Conservation (phyloP, 2,888 invertebrate species). For the Peribatodes rhomboidaria region DNA sequence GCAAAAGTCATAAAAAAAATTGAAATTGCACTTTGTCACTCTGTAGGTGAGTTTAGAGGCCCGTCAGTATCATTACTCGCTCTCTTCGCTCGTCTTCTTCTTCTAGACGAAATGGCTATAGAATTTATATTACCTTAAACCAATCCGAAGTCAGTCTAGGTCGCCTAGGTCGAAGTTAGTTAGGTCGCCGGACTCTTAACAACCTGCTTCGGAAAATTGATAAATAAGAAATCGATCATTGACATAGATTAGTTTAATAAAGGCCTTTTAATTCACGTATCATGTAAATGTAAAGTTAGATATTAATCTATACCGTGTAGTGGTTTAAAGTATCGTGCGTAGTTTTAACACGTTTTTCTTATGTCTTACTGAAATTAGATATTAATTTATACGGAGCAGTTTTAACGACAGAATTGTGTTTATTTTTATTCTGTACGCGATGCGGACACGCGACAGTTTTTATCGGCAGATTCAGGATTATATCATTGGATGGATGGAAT, state of each 20-base stretch:
- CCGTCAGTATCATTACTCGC: too few species aligned
- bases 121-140: too few species aligned
- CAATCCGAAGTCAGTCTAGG: too few species aligned
- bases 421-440: not conserved
- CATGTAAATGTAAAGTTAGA: not conserved
- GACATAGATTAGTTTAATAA: constrained; percentile 13
- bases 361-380: not conserved
- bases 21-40: too few species aligned
- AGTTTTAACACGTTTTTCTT: constrained; percentile 23
- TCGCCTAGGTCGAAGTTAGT: too few species aligned
- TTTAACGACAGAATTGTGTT: constrained; percentile 1
- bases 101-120: too few species aligned
- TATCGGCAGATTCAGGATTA: not conserved
- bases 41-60: too few species aligned
- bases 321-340: constrained; percentile 2
- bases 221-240: constrained; percentile 11
- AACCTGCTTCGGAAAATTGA: constrained; percentile 11
- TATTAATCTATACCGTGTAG: not conserved
- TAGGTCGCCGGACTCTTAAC: too few species aligned
- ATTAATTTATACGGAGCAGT: constrained; percentile 7
- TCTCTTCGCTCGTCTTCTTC: too few species aligned
- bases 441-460: not conserved
- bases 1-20: too few species aligned
- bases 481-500: constrained; percentile 7
- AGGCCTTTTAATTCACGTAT: constrained; percentile 11